Percentiles rank a stretch among this genome's conserved stretches.
These are phyloP conservation scores for Geopemphigus sp. DNA, from an alignment of 1,140 invertebrate genomes.

Conservation along the genomic window DNA sequence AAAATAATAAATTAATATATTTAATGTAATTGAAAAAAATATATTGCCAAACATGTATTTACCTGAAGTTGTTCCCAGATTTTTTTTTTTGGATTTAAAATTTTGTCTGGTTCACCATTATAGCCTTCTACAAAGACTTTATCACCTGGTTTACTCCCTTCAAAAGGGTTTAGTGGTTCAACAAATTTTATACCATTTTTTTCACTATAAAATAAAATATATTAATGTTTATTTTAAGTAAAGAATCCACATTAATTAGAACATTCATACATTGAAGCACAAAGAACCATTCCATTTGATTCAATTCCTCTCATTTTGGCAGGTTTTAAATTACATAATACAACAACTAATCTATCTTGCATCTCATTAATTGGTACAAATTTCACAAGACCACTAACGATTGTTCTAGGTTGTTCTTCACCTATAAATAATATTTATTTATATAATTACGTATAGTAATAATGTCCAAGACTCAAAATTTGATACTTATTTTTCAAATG, in stretches of 20 bases:
- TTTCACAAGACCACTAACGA: conserved; percentile 88
- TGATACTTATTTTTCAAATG: no score
- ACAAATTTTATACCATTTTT: conserved; percentile 68
- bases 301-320: conserved; percentile 88
- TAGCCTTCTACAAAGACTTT: conserved; percentile 78
- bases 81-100: conserved; percentile 97
- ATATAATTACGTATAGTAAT: no score
- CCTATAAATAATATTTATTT: conserved; percentile 55
- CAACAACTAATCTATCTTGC: conserved; percentile 78
- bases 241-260: no score
- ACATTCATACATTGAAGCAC: conserved; percentile 71
- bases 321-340: conserved; percentile 91
- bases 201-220: conserved; percentile 57
- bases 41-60: conserved; percentile 32
- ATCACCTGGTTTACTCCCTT: conserved; percentile 73
- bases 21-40: not conserved
- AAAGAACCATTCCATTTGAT: conserved; percentile 88
- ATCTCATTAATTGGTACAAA: conserved; percentile 86
- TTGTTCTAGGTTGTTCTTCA: conserved; percentile 63
- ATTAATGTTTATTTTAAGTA: not conserved
- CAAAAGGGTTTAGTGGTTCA: conserved; percentile 78
- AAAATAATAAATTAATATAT: conserved; percentile 52
- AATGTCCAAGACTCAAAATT: no score
- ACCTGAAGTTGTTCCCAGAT: conserved; percentile 89
- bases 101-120: conserved; percentile 77